Evolutionary conservation across 1,140 invertebrate species (phyloP), one percentile per base, ranked within the genome.

Genomic region (Copidosoma floridanum): DNA sequence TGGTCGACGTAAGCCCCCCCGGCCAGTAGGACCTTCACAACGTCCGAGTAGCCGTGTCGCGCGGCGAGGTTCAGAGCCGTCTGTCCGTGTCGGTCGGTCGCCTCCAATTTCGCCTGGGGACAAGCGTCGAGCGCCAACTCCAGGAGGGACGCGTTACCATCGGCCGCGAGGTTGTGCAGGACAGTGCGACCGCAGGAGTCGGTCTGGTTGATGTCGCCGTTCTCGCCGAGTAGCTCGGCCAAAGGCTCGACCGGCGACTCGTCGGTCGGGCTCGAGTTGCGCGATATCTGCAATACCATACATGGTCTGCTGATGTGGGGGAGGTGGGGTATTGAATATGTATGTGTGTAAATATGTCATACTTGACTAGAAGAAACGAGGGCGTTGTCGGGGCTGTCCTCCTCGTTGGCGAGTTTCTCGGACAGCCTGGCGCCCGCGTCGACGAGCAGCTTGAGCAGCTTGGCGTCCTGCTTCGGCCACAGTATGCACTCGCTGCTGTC

Each of bases 61-160:
- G 92, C 90, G 2, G 92, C 92, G 41, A 91, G 83, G 75, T 94
- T 92, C 41, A 94, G 76, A 14, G 92, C 87, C 7, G 91, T 92
- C 70, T 93, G 89, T 2, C 91, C 91, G 63, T 90, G 87, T 41
- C 85, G 83, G 71, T 92, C 90, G 46, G 82, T 82, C 3, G 83
- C 81, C 71, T 89, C 86, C 29, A 89, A 68, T 69, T 85, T 82
- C 57, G 71, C 81, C 83, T 81, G 51, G 40, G 80, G 78, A 71
- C 83, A 85, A 27, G 82, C 79, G 35, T 83, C 80, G 2, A 92
- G 73, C 1, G 89, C 84, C 35, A 86, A 77, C 62, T 85, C 82
- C 29, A 91, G 77, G 11, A 89, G 70, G 43, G 82, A 82, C 40
- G 85, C 82, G 68, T 89, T 86, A 21, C 89, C 89, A 72, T 91